Conservation (phyloP, 2,888 invertebrate species). For the Cheiracanthium punctorium region DNA sequence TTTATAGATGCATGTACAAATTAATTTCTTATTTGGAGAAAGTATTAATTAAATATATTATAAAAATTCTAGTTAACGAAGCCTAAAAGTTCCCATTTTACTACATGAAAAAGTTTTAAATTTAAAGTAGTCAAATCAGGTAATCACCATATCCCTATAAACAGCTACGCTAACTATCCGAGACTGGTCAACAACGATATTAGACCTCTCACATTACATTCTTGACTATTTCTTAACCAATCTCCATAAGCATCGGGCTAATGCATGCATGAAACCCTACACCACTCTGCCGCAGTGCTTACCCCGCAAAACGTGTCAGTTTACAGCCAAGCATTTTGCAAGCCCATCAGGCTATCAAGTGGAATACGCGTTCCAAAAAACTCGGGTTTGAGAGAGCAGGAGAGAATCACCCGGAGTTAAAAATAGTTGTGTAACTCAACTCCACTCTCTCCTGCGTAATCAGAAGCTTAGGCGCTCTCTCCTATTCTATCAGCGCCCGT, state of each 20-base stretch:
- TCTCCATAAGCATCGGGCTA: background rate
- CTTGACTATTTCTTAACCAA: background rate
- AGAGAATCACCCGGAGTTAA: slow-evolving; percentile 10
- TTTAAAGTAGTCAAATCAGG: too few relatives aligned
- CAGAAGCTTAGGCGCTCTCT: slow-evolving; percentile 1
- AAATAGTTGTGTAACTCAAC: slow-evolving; percentile 15
- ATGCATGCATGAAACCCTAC: background rate
- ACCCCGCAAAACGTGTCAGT: slow-evolving; percentile 3
- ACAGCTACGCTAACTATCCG: too few relatives aligned
- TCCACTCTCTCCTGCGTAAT: slow-evolving; percentile 10
- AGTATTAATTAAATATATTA: too few relatives aligned
- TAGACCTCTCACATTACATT: too few relatives aligned
- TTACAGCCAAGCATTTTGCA: slow-evolving; percentile 6
- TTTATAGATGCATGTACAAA: too few relatives aligned
- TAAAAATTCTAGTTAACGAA: too few relatives aligned
- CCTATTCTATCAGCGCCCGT: slow-evolving; percentile 38
- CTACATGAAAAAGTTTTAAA: too few relatives aligned
- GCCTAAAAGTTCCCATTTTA: too few relatives aligned
- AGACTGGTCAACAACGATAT: too few relatives aligned
- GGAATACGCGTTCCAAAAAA: slow-evolving; percentile 15
- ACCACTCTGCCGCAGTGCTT: background rate
- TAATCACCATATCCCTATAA: too few relatives aligned
- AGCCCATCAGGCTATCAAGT: slow-evolving; percentile 15
- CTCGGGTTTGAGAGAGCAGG: background rate
- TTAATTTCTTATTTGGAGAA: too few relatives aligned